A percentile compares a stretch with the other conserved stretches of the same genome.
Evolutionary conservation across 2,113 vertebrate genomes (phyloP).

Genomic region (Mesoclemmys tuberculata): DNA sequence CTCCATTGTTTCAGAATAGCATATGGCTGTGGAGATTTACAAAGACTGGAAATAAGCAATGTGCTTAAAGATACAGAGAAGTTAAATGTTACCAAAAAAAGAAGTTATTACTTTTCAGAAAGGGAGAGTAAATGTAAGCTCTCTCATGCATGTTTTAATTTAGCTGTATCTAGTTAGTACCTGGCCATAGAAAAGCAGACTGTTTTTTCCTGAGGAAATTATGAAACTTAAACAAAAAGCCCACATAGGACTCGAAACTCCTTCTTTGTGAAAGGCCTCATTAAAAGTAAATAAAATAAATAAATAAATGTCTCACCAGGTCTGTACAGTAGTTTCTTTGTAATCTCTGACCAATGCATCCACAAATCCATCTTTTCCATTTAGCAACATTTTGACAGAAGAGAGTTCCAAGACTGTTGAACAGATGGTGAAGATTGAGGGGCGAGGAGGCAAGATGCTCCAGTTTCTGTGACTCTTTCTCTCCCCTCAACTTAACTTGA

Average conservation of each 20-base stretch:
- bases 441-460: neutral
- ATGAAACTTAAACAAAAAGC: conserved; percentile 20
- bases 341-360: conserved; percentile 9
- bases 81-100: neutral
- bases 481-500: neutral
- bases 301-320: neutral
- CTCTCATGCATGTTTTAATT: conserved; percentile 25
- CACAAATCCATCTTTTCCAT: conserved; percentile 39
- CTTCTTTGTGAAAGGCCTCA: conserved; percentile 42
- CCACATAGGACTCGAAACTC: conserved; percentile 6
- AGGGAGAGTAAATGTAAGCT: conserved; percentile 6
- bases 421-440: neutral
- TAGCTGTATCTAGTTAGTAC: conserved; percentile 60
- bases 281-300: conserved; percentile 14
- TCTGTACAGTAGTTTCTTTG: conserved; percentile 42
- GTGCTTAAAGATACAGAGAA: neutral
- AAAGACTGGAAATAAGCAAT: neutral
- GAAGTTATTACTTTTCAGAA: conserved; percentile 9
- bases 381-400: conserved; percentile 47
- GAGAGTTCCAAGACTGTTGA: neutral
- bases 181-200: conserved; percentile 55
- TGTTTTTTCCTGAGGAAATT: conserved; percentile 11
- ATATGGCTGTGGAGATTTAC: neutral
- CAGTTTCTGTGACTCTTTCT: neutral
- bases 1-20: conserved; percentile 30